phyloP scores from a whole-genome alignment of 2,113 vertebrate species.

The Dunckerocampus dactyliophorus region DNA sequence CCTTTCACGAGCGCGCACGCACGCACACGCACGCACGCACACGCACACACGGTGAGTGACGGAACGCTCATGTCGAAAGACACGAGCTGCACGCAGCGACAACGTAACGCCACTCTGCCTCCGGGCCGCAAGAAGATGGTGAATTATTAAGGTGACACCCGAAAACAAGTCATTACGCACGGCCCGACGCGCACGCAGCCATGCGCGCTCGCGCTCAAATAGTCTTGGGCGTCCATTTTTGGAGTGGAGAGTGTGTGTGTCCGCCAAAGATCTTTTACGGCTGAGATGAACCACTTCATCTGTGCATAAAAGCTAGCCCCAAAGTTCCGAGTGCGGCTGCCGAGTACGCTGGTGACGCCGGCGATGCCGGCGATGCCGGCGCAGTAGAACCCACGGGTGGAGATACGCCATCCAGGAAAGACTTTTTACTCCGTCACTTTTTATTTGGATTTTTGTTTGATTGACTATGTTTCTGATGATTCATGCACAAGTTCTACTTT shows the following conservation, averaged over 20 bases:
- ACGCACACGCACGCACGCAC: neutral
- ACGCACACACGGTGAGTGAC: neutral
- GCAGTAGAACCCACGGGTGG: too few species aligned
- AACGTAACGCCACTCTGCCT: constrained; percentile 30
- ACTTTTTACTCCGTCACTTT: too few species aligned
- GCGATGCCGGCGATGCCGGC: too few species aligned
- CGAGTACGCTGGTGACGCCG: too few species aligned
- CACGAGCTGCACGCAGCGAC: constrained; percentile 16
- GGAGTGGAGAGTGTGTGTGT: too few species aligned
- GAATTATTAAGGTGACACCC: constrained; percentile 49
- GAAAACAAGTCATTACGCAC: constrained; percentile 40
- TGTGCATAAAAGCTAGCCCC: neutral
- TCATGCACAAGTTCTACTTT: too few species aligned
- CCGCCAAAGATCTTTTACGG: neutral
- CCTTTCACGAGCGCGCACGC: too few species aligned
- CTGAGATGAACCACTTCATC: neutral
- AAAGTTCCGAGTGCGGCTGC: neutral
- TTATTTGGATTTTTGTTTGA: too few species aligned
- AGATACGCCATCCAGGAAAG: too few species aligned
- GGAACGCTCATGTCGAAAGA: neutral
- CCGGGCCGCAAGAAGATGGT: constrained; percentile 35
- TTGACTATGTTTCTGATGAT: too few species aligned
- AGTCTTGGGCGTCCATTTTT: constrained; percentile 10
- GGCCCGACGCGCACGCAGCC: neutral
- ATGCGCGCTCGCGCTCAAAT: neutral